phyloP scores from a whole-genome alignment of 1,140 invertebrate species.

The Melipona quadrifasciata region DNA sequence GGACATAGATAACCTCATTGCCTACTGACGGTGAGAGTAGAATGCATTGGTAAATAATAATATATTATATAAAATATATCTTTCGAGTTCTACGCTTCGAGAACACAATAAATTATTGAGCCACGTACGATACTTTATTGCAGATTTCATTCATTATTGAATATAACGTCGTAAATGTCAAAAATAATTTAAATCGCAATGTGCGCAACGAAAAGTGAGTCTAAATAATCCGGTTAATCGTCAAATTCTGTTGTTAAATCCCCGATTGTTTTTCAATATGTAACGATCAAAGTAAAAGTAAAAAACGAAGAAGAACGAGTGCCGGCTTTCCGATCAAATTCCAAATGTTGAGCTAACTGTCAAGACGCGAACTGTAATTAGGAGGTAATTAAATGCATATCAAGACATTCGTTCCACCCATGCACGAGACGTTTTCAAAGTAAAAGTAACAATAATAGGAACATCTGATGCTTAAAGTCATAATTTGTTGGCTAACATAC shows the following conservation, averaged over 20 bases:
- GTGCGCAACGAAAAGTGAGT: neutral
- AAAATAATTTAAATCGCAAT: neutral
- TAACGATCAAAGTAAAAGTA: too few relatives aligned
- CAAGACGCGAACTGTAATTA: neutral
- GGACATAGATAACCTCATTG: slow-evolving; percentile 49
- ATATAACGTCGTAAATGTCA: neutral
- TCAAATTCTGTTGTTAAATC: neutral
- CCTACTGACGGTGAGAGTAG: slow-evolving; percentile 37
- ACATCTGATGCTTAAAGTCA: neutral
- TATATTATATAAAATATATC: slow-evolving; percentile 6
- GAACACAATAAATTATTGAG: neutral
- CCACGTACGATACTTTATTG: neutral
- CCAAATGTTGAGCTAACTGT: neutral
- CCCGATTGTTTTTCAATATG: neutral
- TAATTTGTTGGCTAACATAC: slow-evolving; percentile 48
- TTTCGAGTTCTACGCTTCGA: neutral
- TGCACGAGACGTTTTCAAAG: neutral
- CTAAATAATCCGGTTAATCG: neutral
- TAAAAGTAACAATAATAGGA: slow-evolving; percentile 1
- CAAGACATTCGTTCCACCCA: neutral
- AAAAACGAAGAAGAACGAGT: neutral
- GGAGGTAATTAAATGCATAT: neutral
- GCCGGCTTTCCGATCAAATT: neutral
- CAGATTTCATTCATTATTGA: neutral
- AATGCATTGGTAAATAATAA: neutral